Evolutionary conservation across 1,140 invertebrate species (phyloP), one percentile per base, ranked within the genome.

Genomic region (Lasioglossum albipes): DNA sequence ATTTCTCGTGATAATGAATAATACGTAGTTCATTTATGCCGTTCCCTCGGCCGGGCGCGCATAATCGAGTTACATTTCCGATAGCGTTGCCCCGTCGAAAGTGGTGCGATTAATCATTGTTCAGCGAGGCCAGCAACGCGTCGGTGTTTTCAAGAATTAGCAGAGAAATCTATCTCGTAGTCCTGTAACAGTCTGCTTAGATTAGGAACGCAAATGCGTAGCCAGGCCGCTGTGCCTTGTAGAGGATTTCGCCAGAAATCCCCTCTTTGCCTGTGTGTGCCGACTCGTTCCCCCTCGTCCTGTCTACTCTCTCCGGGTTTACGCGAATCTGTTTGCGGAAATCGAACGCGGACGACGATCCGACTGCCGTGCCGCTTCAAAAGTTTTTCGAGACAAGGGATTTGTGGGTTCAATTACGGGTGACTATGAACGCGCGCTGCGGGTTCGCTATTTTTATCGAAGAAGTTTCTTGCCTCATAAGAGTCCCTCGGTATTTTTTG

Each of bases 381-480:
- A 84, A 84, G 59, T 84, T 84, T 79, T 84, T 69, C 49, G 70
- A 82, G 75, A 73, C 75, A 75, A 70, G 83, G 52, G 83, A 75
- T 84, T 82, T 65, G 70, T 68, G 68, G 22, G 65, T 80, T 78
- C 80, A 75, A 84, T 84, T 82, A 82, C 78, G 70, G 69, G 65
- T 61, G 65, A 71, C 72, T 71, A 68, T 81, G 75, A 59, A 20
- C 18, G 57, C 7, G n/a, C 20, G 18, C 57, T 59, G 9, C 20
- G 57, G n/a, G 54, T n/a, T 59, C 13, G 27, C 27, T 64, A 64
- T 64, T 64, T 64, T 41, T 36, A 64, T 64, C 62, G 27, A 22
- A 3, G 7, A 64, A 64, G 20, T 59, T 59, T 59, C 57, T n/a
- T n/a, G 57, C 20, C 57, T 7, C 18, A 6, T 5, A 59, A 59